A percentile compares a stretch with the other conserved stretches of the same genome.
Evolutionary conservation across 2,113 vertebrate genomes (phyloP).

Genomic region (Melanerpes formicivorus): DNA sequence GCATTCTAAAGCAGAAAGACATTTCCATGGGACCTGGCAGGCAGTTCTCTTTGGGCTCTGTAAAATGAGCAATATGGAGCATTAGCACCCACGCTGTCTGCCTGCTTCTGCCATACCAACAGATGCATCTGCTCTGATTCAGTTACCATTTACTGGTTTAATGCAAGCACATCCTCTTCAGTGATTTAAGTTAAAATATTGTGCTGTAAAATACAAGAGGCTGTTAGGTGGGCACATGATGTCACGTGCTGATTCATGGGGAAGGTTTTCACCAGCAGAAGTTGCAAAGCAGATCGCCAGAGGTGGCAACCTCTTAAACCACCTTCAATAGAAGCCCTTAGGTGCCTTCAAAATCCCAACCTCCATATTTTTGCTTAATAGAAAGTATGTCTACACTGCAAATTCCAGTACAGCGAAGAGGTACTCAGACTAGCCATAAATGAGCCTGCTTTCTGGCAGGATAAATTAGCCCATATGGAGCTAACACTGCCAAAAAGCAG

Average conservation of each 20-base stretch:
- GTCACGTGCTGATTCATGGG: neutral
- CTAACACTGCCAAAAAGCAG: slow-evolving; percentile 29
- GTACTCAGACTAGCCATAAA: slow-evolving; percentile 4
- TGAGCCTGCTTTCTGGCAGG: neutral
- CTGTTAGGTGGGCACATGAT: neutral
- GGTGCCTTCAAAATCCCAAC: neutral
- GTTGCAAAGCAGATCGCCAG: fast-evolving
- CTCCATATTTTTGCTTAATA: neutral
- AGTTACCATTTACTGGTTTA: neutral
- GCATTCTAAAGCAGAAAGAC: neutral
- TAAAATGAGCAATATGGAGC: neutral
- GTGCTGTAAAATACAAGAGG: neutral
- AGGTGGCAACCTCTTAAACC: neutral
- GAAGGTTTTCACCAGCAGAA: neutral
- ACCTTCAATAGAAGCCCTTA: neutral
- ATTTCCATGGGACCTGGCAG: neutral
- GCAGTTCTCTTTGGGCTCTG: neutral
- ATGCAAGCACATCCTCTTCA: neutral
- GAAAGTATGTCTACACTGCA: neutral
- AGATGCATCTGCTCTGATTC: neutral
- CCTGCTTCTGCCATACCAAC: neutral
- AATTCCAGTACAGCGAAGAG: neutral
- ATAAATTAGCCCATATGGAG: slow-evolving; percentile 23
- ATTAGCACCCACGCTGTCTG: neutral
- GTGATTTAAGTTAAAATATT: neutral